These are phyloP conservation scores for Sebastiscus tertius DNA, from an alignment of 2,797 vertebrate species.

Conservation along the genomic window DNA sequence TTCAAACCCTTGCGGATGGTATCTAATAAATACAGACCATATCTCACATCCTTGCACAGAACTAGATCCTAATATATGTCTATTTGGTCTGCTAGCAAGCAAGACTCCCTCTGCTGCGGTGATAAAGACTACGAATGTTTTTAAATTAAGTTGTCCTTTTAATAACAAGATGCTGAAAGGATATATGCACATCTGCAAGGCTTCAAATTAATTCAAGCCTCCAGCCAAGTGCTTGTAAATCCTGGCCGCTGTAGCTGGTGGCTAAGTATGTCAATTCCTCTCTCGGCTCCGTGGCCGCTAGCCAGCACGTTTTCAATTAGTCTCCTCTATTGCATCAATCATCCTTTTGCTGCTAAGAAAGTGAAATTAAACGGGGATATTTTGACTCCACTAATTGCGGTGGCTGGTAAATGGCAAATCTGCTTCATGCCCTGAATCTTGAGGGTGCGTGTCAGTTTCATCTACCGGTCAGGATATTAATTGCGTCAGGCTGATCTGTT, in stretches of 20 bases:
- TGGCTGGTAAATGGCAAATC: constrained; percentile 58
- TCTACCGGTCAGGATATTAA: constrained; percentile 52
- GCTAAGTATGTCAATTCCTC: constrained; percentile 66
- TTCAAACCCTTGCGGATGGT: neutral
- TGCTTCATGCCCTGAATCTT: constrained; percentile 39
- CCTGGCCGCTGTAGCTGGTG: constrained; percentile 42
- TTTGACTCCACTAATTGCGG: constrained; percentile 66
- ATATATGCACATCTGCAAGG: constrained; percentile 67
- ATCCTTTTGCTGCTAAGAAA: constrained; percentile 58
- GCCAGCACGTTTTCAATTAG: constrained; percentile 66
- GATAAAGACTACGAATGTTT: constrained; percentile 13
- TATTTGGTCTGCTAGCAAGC: constrained; percentile 5
- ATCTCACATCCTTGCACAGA: neutral
- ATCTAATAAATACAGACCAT: neutral
- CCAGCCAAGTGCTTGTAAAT: constrained; percentile 68
- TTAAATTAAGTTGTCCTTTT: constrained; percentile 42
- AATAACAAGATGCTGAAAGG: constrained; percentile 42
- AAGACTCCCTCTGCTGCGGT: neutral
- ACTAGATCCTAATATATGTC: constrained; percentile 1
- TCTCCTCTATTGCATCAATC: constrained; percentile 58
- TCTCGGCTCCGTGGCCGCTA: constrained; percentile 45
- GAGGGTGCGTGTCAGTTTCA: constrained; percentile 23
- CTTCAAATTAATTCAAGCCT: constrained; percentile 66
- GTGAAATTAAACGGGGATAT: constrained; percentile 65
- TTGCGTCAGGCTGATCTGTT: constrained; percentile 34